Evolutionary conservation across 1,140 invertebrate genomes (phyloP), one percentile per base, ranked within the genome.

Genomic region (Rhopalosiphum padi): DNA sequence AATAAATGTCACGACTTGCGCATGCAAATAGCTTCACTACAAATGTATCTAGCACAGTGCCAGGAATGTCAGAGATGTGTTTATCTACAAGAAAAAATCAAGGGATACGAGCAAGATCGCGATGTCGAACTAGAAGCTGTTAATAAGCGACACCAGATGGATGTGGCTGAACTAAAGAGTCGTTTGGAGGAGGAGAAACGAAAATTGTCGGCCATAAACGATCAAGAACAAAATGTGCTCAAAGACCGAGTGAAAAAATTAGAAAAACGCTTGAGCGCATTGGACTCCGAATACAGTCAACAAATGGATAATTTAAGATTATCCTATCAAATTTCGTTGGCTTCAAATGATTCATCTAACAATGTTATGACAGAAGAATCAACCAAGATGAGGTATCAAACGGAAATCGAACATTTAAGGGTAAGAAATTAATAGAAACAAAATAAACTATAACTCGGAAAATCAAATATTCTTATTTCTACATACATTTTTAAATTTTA

Each of bases 391-490:
- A 96, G 97, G 85, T 98, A 98, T 95, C 97, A 98, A 95, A 96
- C 97, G 60, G 98, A 98, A 95, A 98, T 99, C 94, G 98, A 98
- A 95, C 97, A 98, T 95, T 95, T 98, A 60, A 96, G 97, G 94
- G 97, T 97, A 94, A 94, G 95, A 94, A 5, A 25, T 60, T 18
- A 53, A 89, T 51, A 51, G 35, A 8, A n/a, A 87, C 43, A 46
- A 87, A 46, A 48, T 7, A 21, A n/a, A 86, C 41, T 25, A 2
- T 86, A 30, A 18, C 35, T 82, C 5, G 18, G 1, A 23, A 41
- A 83, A 35, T 77, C 4, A 18, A 77, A 77, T 35, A 77, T 77
- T 35, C 30, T 6, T 77, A 18, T 77, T n/a, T 77, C 18, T n/a
- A 77, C n/a, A 6, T 35, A 77, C n/a, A n/a, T 21, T 77, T 77